phyloP scores from a whole-genome alignment of 2,888 invertebrate genomes.

The Oxycera nigricornis region DNA sequence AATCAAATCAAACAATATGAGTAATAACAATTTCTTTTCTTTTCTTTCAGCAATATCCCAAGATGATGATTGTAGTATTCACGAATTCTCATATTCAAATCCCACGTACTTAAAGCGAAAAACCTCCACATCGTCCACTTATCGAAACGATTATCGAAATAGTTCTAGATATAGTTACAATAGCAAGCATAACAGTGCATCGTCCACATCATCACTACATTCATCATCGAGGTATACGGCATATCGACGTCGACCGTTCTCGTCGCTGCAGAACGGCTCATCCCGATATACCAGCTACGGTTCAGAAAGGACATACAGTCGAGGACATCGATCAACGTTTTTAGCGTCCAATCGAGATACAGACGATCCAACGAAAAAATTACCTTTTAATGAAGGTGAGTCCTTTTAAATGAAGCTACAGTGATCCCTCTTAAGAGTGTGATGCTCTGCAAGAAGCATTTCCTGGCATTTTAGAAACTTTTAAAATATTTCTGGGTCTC shows the following conservation, averaged over 20 bases:
- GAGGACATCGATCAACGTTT: conserved; percentile 30
- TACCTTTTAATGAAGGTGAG: conserved; percentile 48
- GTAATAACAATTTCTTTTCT: not conserved
- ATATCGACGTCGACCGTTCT: conserved; percentile 44
- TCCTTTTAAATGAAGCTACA: not conserved
- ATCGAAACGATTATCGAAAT: conserved; percentile 41
- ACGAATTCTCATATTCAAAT: conserved; percentile 29
- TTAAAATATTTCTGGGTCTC: too few relatives aligned
- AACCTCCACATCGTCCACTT: conserved; percentile 40
- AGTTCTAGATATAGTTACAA: conserved; percentile 30
- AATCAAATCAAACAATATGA: too few relatives aligned
- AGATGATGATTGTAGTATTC: conserved; percentile 32
- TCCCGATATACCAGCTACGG: conserved; percentile 36
- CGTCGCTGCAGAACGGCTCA: conserved; percentile 36
- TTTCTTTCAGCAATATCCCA: conserved; percentile 27
- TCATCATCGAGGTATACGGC: conserved; percentile 34
- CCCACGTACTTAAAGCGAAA: conserved; percentile 45
- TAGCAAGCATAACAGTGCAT: conserved; percentile 32
- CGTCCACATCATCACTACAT: conserved; percentile 40
- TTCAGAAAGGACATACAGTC: conserved; percentile 38
- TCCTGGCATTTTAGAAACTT: too few relatives aligned
- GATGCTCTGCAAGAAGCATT: too few relatives aligned
- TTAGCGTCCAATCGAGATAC: conserved; percentile 33
- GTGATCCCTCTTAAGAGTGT: too few relatives aligned
- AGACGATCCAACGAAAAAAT: conserved; percentile 42